Conservation (phyloP, 1,140 invertebrate species). For the Ceratosolen fusciceps region DNA sequence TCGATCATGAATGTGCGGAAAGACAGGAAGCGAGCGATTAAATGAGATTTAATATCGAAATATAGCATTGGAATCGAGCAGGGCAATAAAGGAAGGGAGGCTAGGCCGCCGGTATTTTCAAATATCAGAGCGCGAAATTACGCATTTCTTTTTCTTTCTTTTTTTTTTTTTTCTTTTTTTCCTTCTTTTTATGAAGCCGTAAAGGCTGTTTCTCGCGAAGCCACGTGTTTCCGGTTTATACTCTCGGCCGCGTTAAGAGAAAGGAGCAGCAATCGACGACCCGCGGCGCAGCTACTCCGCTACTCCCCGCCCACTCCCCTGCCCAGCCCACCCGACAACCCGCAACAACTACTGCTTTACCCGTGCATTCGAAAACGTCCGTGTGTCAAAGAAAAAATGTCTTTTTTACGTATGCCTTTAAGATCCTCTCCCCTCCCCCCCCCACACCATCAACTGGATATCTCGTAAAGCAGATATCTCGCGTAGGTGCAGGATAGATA, state of each 20-base stretch:
- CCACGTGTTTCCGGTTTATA: neutral
- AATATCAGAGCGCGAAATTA: neutral
- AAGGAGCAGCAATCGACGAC: too few relatives aligned
- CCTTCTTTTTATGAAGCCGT: conserved; percentile 5
- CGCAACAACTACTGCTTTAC: too few relatives aligned
- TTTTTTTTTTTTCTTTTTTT: too few relatives aligned
- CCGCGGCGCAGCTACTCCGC: too few relatives aligned
- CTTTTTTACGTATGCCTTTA: conserved; percentile 10
- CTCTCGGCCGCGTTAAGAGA: too few relatives aligned
- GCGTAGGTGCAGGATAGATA: neutral
- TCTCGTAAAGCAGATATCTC: conserved; percentile 2
- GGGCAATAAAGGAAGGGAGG: neutral
- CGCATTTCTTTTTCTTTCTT: too few relatives aligned
- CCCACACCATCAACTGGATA: conserved; percentile 1
- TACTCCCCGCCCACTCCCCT: too few relatives aligned
- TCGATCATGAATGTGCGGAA: neutral
- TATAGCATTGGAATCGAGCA: neutral
- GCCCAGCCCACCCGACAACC: too few relatives aligned
- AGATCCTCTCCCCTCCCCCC: too few relatives aligned
- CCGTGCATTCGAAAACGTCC: too few relatives aligned
- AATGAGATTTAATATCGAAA: conserved; percentile 11
- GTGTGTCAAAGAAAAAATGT: conserved; percentile 18
- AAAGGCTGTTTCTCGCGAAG: neutral
- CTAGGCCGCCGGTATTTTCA: too few relatives aligned
- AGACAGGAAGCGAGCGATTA: neutral